Evolutionary conservation across 1,140 invertebrate species (phyloP), one percentile per base, ranked within the genome.

Genomic region (Atopsyche davidsoni): DNA sequence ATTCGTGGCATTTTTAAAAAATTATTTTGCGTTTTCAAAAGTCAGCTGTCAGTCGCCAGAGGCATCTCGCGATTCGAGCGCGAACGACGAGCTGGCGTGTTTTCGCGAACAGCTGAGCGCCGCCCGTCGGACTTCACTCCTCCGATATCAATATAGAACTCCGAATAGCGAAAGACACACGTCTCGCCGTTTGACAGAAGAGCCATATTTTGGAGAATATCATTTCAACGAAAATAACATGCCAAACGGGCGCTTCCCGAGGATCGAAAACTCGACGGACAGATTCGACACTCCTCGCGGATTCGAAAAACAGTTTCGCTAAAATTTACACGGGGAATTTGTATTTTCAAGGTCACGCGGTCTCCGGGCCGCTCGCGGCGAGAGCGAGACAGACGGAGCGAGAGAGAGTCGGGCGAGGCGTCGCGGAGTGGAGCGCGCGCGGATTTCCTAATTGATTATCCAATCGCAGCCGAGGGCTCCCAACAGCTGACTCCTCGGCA

Each of bases 401-500:
- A 24, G 13, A 24, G 14, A 24, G 22, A 14, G 23, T 3, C 4
- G 11, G 17, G 13, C 0, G 4, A 13, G 7, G 2, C 13, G 46
- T 47, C 46, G 19, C 19, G 11, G 23, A 17, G 22, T 4, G 23
- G 13, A 14, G 4, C 16, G 19, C 18, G n/a, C 25, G 23, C 9
- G 13, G 13, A 49, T 49, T 49, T 41, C 19, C 22, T 41, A 49
- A 49, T 49, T 49, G 46, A 49, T 49, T 49, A 42, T 42, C 46
- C 46, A 49, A 49, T 49, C 46, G 41, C 31, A 28, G 46, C 14
- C 9, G 19, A 17, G 9, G n/a, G 40, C 46, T 39, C 46, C 24
- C 46, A 49, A 49, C 46, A 49, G 46, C 46, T 49, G 46, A 49
- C 46, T 22, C n/a, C 16, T 39, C n/a, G n/a, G n/a, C n/a, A n/a